A percentile compares a stretch with the other conserved stretches of the same genome.
Conservation (phyloP, 2,888 invertebrate species). For the Cistogaster globosa region DNA sequence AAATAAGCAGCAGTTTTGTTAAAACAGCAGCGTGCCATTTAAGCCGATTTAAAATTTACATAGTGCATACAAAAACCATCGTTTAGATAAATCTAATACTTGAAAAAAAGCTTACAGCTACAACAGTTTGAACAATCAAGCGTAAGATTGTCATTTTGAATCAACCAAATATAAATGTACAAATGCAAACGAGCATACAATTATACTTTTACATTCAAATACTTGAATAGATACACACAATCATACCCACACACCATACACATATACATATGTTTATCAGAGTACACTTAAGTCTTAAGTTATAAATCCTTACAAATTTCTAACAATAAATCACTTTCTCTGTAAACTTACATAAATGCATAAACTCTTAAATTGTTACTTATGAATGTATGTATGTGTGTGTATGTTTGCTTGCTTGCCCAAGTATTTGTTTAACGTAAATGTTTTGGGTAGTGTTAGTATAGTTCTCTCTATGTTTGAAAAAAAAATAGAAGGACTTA, state of each 20-base stretch:
- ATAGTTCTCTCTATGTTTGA: constrained; percentile 27
- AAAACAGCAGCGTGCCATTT: constrained; percentile 73
- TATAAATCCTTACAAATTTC: constrained; percentile 63
- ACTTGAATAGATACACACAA: background rate
- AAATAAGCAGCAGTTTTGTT: constrained; percentile 44
- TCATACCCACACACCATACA: background rate
- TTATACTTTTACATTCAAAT: background rate
- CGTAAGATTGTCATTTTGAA: constrained; percentile 57
- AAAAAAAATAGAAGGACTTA: constrained; percentile 29
- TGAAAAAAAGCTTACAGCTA: constrained; percentile 50
- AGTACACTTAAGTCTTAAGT: constrained; percentile 33
- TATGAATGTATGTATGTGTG: background rate
- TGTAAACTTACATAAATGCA: background rate
- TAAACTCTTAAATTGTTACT: background rate
- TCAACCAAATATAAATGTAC: constrained; percentile 38
- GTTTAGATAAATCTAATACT: constrained; percentile 77
- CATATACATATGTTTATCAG: background rate
- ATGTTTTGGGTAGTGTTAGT: background rate
- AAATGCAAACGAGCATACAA: constrained; percentile 19
- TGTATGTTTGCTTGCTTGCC: background rate
- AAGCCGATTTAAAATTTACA: constrained; percentile 79
- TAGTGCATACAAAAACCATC: constrained; percentile 74
- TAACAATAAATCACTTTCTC: constrained; percentile 67
- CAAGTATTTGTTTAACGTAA: too few relatives aligned
- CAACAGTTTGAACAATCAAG: constrained; percentile 49